Conservation (phyloP, 1,140 invertebrate genomes). For the Plectrocnemia conspersa region DNA sequence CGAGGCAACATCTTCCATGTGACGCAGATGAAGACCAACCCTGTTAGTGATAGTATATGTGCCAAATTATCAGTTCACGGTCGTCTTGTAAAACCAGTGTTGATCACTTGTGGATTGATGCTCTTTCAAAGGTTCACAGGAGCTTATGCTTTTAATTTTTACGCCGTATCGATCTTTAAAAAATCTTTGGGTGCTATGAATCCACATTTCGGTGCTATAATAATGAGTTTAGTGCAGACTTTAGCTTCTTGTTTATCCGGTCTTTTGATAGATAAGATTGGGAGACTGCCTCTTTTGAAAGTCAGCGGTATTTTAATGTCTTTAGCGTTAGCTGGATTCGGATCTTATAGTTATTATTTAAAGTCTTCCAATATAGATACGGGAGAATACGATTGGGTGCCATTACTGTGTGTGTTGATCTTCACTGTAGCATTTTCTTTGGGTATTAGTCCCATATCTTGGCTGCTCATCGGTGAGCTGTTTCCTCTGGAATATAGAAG, state of each 20-base stretch:
- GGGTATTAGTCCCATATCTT: constrained; percentile 86
- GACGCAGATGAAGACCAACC: constrained; percentile 49
- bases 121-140: constrained; percentile 80
- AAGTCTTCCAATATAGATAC: constrained; percentile 41
- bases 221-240: constrained; percentile 72
- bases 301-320: constrained; percentile 80
- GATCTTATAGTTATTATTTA: constrained; percentile 73
- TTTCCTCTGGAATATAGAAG: constrained; percentile 82
- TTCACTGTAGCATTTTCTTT: constrained; percentile 81
- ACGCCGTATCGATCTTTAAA: constrained; percentile 74
- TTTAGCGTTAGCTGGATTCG: constrained; percentile 71
- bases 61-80: too few relatives aligned
- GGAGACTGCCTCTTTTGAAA: constrained; percentile 69
- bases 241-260: constrained; percentile 73
- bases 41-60: too few relatives aligned
- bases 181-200: constrained; percentile 73
- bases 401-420: constrained; percentile 72
- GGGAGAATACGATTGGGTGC: constrained; percentile 72
- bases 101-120: constrained; percentile 79
- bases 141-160: constrained; percentile 77
- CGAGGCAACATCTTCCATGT: constrained; percentile 60
- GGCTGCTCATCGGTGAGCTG: constrained; percentile 80
- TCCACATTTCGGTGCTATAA: constrained; percentile 76
- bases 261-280: constrained; percentile 73
- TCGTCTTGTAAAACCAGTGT: constrained; percentile 61